Percentiles rank a stretch among this genome's conserved stretches.
Evolutionary conservation across 2,888 invertebrate species (phyloP).

Genomic region (Griposia aprilina): DNA sequence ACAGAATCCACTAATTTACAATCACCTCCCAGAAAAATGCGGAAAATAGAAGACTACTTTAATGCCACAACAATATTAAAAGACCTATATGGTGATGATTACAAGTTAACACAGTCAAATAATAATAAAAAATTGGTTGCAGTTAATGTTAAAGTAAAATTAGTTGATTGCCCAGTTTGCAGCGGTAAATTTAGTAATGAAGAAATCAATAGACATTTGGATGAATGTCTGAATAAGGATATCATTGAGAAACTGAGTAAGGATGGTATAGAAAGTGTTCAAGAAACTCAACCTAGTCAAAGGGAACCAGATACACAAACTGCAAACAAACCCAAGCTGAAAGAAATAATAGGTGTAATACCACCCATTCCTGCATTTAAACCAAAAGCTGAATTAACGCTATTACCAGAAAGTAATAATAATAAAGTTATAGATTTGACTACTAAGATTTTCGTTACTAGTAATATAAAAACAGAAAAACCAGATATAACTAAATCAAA

Average conservation of each 20-base stretch:
- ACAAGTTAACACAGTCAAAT: constrained; percentile 74
- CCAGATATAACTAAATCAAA: constrained; percentile 15
- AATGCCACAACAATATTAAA: constrained; percentile 81
- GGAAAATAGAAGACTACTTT: constrained; percentile 85
- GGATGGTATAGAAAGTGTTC: constrained; percentile 34
- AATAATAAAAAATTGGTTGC: constrained; percentile 74
- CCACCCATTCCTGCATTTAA: constrained; percentile 17
- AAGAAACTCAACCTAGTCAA: constrained; percentile 19
- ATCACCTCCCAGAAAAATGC: constrained; percentile 81
- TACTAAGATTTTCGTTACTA: neutral
- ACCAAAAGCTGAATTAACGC: neutral
- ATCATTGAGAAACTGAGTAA: constrained; percentile 76
- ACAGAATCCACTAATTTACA: constrained; percentile 53
- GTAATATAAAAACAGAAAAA: neutral
- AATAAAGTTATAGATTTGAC: constrained; percentile 29
- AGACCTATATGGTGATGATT: constrained; percentile 85
- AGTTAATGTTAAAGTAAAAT: constrained; percentile 62
- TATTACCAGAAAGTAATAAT: constrained; percentile 5
- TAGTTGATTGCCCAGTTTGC: constrained; percentile 89
- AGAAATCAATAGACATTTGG: constrained; percentile 85
- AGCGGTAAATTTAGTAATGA: constrained; percentile 74
- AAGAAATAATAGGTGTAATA: constrained; percentile 18
- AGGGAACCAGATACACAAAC: constrained; percentile 13
- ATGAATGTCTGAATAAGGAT: constrained; percentile 86
- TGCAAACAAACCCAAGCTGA: constrained; percentile 10